Evolutionary conservation across 2,797 vertebrate genomes (phyloP).

Genomic region (Dryobates pubescens): DNA sequence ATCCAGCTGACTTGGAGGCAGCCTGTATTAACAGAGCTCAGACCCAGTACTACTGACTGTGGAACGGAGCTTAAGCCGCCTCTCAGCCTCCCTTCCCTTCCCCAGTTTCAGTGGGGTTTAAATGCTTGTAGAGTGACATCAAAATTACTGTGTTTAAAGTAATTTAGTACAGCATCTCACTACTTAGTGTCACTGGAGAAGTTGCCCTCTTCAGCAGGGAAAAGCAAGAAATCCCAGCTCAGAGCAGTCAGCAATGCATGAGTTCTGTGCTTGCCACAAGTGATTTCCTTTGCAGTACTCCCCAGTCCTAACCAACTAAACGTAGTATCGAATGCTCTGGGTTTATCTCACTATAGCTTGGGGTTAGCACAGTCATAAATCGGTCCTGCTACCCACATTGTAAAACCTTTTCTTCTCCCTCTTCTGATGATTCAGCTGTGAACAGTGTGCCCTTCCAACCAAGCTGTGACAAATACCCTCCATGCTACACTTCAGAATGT

Average conservation of each 20-base stretch:
- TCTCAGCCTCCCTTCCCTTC: not conserved
- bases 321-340: not conserved
- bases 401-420: not conserved
- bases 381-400: not conserved
- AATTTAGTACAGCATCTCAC: not conserved
- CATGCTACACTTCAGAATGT: not conserved
- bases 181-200: not conserved
- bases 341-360: not conserved
- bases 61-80: not conserved
- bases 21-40: not conserved
- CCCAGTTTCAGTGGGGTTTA: not conserved
- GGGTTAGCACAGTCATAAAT: not conserved
- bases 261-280: fast-evolving
- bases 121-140: not conserved
- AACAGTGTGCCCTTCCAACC: not conserved
- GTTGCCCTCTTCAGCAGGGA: not conserved
- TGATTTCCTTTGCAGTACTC: not conserved
- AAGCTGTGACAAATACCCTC: not conserved
- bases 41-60: fast-evolving
- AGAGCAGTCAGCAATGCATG: fast-evolving
- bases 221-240: not conserved
- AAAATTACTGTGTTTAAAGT: not conserved
- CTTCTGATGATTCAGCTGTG: not conserved
- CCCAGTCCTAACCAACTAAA: not conserved
- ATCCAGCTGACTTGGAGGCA: not conserved